A percentile compares a stretch with the other conserved stretches of the same genome.
Evolutionary conservation across 2,888 invertebrate species (phyloP).

Genomic region (Hoplodrina ambigua): DNA sequence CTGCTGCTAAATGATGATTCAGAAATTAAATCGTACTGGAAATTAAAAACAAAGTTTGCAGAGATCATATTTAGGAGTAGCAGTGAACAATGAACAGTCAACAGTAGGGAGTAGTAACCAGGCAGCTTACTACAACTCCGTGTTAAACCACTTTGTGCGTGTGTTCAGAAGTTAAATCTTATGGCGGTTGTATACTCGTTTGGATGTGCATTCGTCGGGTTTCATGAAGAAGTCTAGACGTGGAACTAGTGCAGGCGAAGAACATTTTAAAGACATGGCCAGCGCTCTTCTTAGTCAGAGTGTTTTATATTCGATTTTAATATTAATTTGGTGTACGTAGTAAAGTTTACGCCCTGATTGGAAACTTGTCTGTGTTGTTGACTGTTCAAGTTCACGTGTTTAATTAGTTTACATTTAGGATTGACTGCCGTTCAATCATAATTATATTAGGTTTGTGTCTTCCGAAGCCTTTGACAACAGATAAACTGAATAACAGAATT

Average conservation of each 20-base stretch:
- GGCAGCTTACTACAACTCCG: background rate
- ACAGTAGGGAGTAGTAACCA: background rate
- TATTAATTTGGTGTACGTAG: background rate
- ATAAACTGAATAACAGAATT: background rate
- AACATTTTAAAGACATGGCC: no score
- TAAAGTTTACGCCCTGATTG: background rate
- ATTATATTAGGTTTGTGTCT: background rate
- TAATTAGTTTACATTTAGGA: constrained; percentile 2
- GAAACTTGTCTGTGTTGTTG: background rate
- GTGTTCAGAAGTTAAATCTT: background rate
- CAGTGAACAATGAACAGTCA: constrained; percentile 3
- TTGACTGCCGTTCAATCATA: background rate
- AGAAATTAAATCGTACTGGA: background rate
- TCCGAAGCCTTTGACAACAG: background rate
- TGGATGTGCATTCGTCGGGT: no score
- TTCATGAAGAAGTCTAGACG: no score
- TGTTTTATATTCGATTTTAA: no score
- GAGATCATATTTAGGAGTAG: background rate
- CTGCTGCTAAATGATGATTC: constrained; percentile 8
- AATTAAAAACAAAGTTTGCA: background rate
- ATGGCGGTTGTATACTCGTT: no score
- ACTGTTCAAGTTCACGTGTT: constrained; percentile 2
- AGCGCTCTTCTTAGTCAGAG: no score
- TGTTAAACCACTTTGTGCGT: background rate
- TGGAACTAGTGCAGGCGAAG: no score